phyloP scores from a whole-genome alignment of 2,888 invertebrate species.

The Phymatocera aterrima region DNA sequence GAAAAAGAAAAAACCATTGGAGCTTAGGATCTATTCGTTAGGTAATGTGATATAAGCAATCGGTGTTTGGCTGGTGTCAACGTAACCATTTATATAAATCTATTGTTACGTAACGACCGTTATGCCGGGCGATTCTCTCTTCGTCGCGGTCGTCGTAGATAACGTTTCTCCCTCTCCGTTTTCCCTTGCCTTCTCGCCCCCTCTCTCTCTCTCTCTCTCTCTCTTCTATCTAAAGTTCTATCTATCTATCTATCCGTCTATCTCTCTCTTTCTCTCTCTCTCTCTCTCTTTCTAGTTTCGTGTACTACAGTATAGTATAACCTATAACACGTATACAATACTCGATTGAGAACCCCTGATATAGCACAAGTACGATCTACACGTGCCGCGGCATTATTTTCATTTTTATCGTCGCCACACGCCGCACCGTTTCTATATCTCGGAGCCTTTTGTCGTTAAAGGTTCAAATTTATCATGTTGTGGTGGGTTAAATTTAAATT shows the following conservation, averaged over 20 bases:
- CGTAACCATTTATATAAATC: slow-evolving; percentile 75
- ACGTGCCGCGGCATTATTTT: slow-evolving; percentile 40
- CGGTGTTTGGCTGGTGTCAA: slow-evolving; percentile 67
- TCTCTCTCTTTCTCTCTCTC: neutral
- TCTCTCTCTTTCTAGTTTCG: too few species aligned
- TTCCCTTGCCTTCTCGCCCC: neutral
- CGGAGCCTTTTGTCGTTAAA: neutral
- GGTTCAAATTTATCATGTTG: slow-evolving; percentile 14
- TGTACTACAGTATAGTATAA: too few species aligned
- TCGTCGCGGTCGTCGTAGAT: neutral
- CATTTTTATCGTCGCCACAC: slow-evolving; percentile 39
- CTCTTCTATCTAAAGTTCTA: neutral
- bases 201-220: neutral
- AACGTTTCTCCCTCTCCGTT: neutral
- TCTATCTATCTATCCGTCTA: neutral
- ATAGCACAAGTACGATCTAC: slow-evolving; percentile 10
- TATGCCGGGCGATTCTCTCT: slow-evolving; percentile 60
- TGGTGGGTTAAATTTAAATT: too few species aligned
- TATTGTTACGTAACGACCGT: slow-evolving; percentile 68
- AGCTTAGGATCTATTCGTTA: neutral
- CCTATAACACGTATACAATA: too few species aligned
- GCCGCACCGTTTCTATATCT: neutral
- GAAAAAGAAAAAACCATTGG: neutral
- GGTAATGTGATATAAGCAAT: slow-evolving; percentile 39
- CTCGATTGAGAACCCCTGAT: slow-evolving; percentile 12